phyloP scores from a whole-genome alignment of 2,888 invertebrate species.

The Poecilus cupreus region DNA sequence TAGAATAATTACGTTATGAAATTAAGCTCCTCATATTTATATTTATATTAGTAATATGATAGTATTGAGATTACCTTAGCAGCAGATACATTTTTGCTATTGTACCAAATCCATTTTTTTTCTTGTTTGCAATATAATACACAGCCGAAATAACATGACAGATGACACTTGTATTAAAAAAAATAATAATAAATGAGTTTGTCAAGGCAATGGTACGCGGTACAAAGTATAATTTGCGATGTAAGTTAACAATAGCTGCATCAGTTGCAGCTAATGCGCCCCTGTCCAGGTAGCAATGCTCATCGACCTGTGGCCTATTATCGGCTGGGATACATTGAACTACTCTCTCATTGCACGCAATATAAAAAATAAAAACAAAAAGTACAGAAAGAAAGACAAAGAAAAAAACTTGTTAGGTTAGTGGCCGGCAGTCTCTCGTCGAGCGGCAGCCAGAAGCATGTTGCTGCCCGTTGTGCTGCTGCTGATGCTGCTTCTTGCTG shows the following conservation, averaged over 20 bases:
- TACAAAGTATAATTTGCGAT: no score
- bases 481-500: slow-evolving; percentile 27
- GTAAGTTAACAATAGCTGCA: not conserved
- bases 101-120: no score
- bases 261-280: not conserved
- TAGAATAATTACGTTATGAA: no score
- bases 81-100: no score
- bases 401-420: slow-evolving; percentile 54
- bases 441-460: slow-evolving; percentile 9
- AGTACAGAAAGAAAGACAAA: slow-evolving; percentile 36
- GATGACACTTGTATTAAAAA: no score
- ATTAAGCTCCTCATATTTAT: no score
- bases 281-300: slow-evolving; percentile 42
- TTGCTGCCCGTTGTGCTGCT: slow-evolving; percentile 15
- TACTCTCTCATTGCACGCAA: slow-evolving; percentile 54
- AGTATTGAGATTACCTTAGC: no score
- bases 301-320: slow-evolving; percentile 52
- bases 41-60: no score
- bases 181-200: no score
- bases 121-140: no score
- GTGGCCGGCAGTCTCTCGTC: slow-evolving; percentile 41
- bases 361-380: slow-evolving; percentile 57
- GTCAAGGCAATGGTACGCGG: no score
- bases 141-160: no score
- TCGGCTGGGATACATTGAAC: slow-evolving; percentile 52